Conservation (phyloP, 53 echinoderm and acorn worm species). For the Stichopus horrens region DNA sequence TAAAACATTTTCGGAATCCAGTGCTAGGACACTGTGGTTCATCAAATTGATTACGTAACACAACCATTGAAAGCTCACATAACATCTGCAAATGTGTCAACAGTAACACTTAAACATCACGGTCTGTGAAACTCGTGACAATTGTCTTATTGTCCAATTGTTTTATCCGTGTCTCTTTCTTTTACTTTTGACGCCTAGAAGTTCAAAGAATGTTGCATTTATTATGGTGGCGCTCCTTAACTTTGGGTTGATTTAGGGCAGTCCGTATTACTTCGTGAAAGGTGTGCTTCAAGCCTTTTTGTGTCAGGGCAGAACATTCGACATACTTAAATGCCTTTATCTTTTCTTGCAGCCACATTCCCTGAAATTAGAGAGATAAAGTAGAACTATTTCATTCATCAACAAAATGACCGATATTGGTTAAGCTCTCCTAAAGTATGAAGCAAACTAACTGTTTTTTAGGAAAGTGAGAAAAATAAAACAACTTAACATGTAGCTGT, state of each 20-base stretch:
- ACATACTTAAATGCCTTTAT: conserved; percentile 61
- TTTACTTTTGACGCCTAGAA: background rate
- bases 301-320: conserved; percentile 75
- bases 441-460: too few relatives aligned
- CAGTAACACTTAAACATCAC: too few relatives aligned
- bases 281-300: conserved; percentile 53
- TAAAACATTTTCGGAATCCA: too few relatives aligned
- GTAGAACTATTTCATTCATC: background rate
- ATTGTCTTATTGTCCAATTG: too few relatives aligned
- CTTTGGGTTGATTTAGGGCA: background rate
- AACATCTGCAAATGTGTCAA: too few relatives aligned
- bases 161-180: too few relatives aligned
- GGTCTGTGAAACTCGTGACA: too few relatives aligned
- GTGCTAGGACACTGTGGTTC: too few relatives aligned
- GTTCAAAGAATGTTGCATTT: background rate
- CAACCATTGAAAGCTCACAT: too few relatives aligned
- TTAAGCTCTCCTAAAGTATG: background rate
- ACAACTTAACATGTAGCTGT: background rate
- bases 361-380: background rate
- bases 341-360: conserved; percentile 15
- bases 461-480: too few relatives aligned
- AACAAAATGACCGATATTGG: background rate
- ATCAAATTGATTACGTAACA: too few relatives aligned
- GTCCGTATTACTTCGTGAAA: background rate
- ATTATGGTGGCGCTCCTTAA: background rate